Evolutionary conservation across 1,140 invertebrate species (phyloP).

Genomic region (Cardiocondyla obscurior): DNA sequence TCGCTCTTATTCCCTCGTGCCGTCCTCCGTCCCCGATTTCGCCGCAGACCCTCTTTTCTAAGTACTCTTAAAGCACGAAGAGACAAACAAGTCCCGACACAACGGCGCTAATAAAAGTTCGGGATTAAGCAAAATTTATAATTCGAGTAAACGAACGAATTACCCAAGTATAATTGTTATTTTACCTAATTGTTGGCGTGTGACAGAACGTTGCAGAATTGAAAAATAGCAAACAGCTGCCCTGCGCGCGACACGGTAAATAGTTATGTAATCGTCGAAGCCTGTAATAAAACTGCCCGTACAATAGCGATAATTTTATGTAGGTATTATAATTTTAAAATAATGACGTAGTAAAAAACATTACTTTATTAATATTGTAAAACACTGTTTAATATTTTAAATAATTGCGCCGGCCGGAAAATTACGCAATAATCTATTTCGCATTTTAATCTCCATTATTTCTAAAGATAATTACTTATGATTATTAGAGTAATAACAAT

Average conservation of each 20-base stretch:
- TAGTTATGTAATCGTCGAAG: conserved; percentile 22
- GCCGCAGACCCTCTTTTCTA: conserved; percentile 60
- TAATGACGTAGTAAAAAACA: conserved; percentile 21
- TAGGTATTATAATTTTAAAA: conserved; percentile 21
- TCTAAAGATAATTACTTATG: conserved; percentile 7
- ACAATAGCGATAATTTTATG: conserved; percentile 16
- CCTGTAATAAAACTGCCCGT: not conserved
- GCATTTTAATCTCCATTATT: conserved; percentile 27
- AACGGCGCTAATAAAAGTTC: conserved; percentile 47
- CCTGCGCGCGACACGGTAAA: not conserved
- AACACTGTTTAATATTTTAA: conserved; percentile 28
- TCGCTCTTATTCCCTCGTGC: conserved; percentile 39
- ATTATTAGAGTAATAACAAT: conserved; percentile 36
- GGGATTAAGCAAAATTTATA: conserved; percentile 64
- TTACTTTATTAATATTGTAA: conserved; percentile 45
- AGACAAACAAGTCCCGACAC: conserved; percentile 64
- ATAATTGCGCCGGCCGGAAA: conserved; percentile 14
- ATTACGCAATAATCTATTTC: conserved; percentile 12
- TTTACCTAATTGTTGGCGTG: conserved; percentile 17
- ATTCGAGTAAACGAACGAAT: conserved; percentile 41
- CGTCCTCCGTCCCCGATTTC: conserved; percentile 15
- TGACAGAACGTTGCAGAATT: not conserved
- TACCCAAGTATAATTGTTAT: conserved; percentile 22
- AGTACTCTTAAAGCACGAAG: conserved; percentile 64
- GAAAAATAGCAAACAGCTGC: conserved; percentile 14